Base-by-base conservation (phyloP, 1,140 invertebrate genomes). In the Caenorhabditis briggsae region DNA sequence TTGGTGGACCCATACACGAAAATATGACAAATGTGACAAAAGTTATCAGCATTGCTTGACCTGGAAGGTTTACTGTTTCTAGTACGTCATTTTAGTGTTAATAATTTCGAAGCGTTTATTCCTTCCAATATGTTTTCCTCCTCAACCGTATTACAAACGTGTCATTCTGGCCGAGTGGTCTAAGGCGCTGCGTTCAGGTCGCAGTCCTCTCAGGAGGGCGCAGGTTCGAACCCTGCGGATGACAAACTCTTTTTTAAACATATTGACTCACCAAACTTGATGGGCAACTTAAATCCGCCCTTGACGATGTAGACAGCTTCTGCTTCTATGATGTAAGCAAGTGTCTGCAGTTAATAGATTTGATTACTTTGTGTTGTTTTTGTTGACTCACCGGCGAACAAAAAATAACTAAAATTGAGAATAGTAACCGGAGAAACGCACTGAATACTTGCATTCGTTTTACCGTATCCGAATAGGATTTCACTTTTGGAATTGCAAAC, bases 121-220 rank as follows among this genome's bases (percentile, higher is more conserved):
- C n/a, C n/a, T n/a, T n/a, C n/a, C n/a, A n/a, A n/a, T n/a, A n/a
- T n/a, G n/a, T n/a, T n/a, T n/a, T n/a, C n/a, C n/a, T n/a, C n/a
- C n/a, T n/a, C n/a, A n/a, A n/a, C n/a, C n/a, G n/a, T n/a, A n/a
- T n/a, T n/a, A n/a, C n/a, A 33, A 33, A 3, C 33, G 3, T 33
- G 33, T 33, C 33, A 33, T 95, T 95, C 95, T 96, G 95, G 95
- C 95, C 95, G 95, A 96, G 95, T 95, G 95, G 95, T 95, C 95
- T 95, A 96, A 96, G 95, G 95, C 95, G 95, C 95, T 96, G 95
- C 95, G 95, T 96, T 96, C 95, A 96, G 95, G 95, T 96, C 95
- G 95, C 95, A 96, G 95, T 96, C 95, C 90, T 87, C 90, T 91
- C 91, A 88, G 78, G 88, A 85, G 89, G 90, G 88, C 90, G 90